Evolutionary conservation across 2,113 vertebrate genomes (phyloP), one percentile per base, ranked within the genome.

Genomic region (Agapornis roseicollis): DNA sequence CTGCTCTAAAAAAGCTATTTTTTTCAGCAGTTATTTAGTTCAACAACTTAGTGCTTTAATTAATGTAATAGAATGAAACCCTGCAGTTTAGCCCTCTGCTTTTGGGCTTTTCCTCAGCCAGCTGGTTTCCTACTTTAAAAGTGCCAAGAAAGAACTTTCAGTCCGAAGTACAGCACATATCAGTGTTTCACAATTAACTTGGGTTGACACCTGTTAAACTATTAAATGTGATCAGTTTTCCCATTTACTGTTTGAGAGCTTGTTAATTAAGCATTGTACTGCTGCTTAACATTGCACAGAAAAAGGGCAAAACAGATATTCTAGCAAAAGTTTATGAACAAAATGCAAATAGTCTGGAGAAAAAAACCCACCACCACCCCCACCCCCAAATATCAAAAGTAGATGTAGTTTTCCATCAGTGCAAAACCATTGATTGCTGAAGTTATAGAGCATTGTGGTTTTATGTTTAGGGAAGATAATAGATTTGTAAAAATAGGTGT

Each of bases 371-470:
- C 20, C 44, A 20, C 7, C 24, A 14, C 25, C 13, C 14, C 5
- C 0, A 8, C 28, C 61, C 22, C 0, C 4, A 2, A 47, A 69
- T 25, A n/a, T 27, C 25, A 50, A 24, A 84, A 33, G 4, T 37
- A 22, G 12, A 58, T 23, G 7, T 41, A 9, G 7, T 66, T 68
- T 88, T 70, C 41, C 33, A 56, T 37, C 46, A 46, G 27, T 31
- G 12, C 31, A 47, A 64, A 82, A 31, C 10, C 17, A 11, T 9
- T 22, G 8, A 35, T 41, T 70, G 44, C 35, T 65, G 41, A 65
- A 50, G 14, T 39, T 58, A 4, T 0, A 12, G 27, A 37, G 8
- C 16, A 17, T 6, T 66, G 39, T 4, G 31, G 11, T 14, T 16
- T 77, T 52, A 13, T 39, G 13, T 52, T 76, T 35, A 35, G 24